phyloP scores from a whole-genome alignment of 2,888 invertebrate species.

The Ernsta delagoae region DNA sequence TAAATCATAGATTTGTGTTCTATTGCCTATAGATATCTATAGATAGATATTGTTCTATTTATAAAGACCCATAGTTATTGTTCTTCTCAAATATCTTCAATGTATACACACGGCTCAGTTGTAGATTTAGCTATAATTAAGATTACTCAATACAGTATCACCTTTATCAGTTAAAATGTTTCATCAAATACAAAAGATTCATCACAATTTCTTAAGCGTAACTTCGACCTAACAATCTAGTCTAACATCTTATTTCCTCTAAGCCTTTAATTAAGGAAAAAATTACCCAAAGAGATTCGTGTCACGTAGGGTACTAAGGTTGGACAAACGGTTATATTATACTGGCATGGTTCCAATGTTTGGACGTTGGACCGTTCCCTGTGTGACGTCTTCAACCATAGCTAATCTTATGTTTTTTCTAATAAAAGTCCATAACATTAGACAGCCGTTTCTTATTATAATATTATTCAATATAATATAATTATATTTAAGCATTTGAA shows the following conservation, averaged over 20 bases:
- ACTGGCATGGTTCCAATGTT: background rate
- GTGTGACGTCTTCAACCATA: background rate
- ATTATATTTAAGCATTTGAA: no score
- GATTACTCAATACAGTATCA: no score
- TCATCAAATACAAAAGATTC: background rate
- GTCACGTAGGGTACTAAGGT: background rate
- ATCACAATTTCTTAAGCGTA: background rate
- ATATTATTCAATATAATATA: no score
- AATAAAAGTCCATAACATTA: no score
- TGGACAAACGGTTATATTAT: background rate
- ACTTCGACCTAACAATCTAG: background rate
- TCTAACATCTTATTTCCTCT: background rate
- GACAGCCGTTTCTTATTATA: no score
- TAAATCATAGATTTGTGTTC: no score
- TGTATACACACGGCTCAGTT: no score
- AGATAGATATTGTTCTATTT: no score
- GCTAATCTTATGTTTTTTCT: background rate
- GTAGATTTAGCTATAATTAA: background rate
- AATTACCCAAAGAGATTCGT: background rate
- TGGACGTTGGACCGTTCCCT: background rate
- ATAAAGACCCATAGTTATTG: no score
- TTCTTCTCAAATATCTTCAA: no score
- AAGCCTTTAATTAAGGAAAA: background rate
- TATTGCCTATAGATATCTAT: no score
- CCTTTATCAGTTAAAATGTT: background rate